These are phyloP conservation scores for Pygocentrus nattereri DNA, from an alignment of 2,797 vertebrate species.

Conservation along the genomic window DNA sequence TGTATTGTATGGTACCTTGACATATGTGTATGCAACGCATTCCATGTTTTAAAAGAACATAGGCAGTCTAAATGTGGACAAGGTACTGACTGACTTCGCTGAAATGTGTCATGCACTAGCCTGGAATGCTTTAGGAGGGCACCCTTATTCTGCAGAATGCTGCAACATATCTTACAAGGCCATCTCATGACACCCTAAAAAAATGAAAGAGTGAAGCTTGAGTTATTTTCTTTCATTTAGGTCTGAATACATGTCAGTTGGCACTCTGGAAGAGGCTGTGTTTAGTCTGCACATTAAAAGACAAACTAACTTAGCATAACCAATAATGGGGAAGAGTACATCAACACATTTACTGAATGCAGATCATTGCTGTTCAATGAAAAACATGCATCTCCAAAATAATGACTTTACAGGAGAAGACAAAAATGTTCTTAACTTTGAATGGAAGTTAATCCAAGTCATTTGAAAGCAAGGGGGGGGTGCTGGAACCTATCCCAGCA, in stretches of 20 bases:
- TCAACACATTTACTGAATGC: no score
- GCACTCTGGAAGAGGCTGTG: constrained; percentile 60
- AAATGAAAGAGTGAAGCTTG: not conserved
- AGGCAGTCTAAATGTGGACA: constrained; percentile 36
- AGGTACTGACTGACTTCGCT: constrained; percentile 14
- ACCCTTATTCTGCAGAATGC: not conserved
- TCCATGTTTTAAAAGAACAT: constrained; percentile 59
- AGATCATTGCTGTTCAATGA: no score
- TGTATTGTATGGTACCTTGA: not conserved
- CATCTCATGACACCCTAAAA: not conserved
- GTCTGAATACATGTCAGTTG: no score
- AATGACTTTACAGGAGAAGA: no score
- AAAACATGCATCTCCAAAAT: no score
- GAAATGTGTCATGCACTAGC: not conserved
- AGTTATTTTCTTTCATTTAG: constrained; percentile 2
- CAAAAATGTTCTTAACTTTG: no score
- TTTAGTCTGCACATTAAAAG: constrained; percentile 61
- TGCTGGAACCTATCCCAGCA: no score
- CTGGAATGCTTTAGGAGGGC: not conserved
- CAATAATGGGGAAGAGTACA: no score
- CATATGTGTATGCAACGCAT: not conserved
- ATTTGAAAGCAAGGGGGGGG: no score
- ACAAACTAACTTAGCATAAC: constrained; percentile 25
- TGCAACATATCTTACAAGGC: constrained; percentile 1
- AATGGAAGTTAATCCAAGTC: no score